These are phyloP conservation scores for Octonoba sinensis DNA, from an alignment of 2,888 invertebrate genomes.

Conservation along the genomic window DNA sequence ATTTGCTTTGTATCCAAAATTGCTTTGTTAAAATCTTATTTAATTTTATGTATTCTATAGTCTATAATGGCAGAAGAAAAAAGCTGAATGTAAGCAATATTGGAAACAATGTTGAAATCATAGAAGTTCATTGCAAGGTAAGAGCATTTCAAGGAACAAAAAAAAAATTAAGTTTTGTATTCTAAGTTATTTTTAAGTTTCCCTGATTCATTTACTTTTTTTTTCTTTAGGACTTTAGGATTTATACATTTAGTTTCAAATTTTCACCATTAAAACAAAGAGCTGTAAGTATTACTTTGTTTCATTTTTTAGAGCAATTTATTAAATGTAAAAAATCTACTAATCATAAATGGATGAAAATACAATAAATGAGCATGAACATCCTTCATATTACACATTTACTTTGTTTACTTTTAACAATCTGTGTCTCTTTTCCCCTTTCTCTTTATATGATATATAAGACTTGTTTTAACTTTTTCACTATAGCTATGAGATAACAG, in stretches of 20 bases:
- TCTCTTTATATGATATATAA: too few species aligned
- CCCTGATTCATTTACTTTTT: constrained; percentile 28
- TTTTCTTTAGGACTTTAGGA: constrained; percentile 83
- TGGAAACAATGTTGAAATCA: constrained; percentile 81
- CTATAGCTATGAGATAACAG: too few species aligned
- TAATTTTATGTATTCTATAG: constrained; percentile 70
- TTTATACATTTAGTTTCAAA: constrained; percentile 88
- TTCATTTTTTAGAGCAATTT: background rate
- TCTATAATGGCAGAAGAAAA: constrained; percentile 76
- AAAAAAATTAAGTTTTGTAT: too few species aligned
- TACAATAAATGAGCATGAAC: too few species aligned
- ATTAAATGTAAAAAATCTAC: background rate
- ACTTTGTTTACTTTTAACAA: too few species aligned
- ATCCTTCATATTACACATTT: too few species aligned
- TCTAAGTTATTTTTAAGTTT: background rate
- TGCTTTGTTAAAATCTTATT: too few species aligned
- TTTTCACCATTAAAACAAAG: constrained; percentile 83
- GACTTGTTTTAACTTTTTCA: too few species aligned
- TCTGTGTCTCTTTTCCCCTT: too few species aligned
- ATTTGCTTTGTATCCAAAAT: too few species aligned
- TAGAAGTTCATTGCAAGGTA: constrained; percentile 86
- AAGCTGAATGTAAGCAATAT: constrained; percentile 78
- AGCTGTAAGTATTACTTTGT: constrained; percentile 73
- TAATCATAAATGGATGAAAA: too few species aligned
- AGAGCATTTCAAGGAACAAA: constrained; percentile 60